phyloP scores from a whole-genome alignment of 2,113 vertebrate species.

The Dunckerocampus dactyliophorus region DNA sequence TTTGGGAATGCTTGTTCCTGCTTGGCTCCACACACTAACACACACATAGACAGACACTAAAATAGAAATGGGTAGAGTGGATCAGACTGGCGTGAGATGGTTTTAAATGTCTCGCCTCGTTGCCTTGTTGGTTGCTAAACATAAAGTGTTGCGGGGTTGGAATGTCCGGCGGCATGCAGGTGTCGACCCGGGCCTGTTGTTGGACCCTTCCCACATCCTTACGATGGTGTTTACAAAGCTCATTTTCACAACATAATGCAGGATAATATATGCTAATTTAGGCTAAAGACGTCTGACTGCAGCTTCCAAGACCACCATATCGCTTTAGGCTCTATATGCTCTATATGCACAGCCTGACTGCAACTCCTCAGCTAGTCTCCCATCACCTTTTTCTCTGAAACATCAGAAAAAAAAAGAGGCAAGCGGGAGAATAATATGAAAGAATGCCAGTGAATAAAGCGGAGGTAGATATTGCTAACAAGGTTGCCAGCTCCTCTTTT shows the following conservation, averaged over 20 bases:
- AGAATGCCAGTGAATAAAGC: constrained; percentile 54
- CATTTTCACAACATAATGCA: constrained; percentile 35
- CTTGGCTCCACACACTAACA: constrained; percentile 20
- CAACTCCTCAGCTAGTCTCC: constrained; percentile 19
- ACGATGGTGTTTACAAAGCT: constrained; percentile 24
- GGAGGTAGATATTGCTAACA: constrained; percentile 66
- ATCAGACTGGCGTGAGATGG: constrained; percentile 55
- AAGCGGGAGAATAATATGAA: constrained; percentile 43
- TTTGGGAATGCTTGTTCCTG: constrained; percentile 60
- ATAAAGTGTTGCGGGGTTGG: constrained; percentile 15
- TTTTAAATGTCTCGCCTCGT: constrained; percentile 57
- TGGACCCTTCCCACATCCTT: background rate
- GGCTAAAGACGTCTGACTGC: constrained; percentile 42
- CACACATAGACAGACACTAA: constrained; percentile 23
- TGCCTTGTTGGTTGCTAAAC: constrained; percentile 42
- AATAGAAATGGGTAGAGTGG: constrained; percentile 59
- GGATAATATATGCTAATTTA: constrained; percentile 43
- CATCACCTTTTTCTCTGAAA: constrained; percentile 47
- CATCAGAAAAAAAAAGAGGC: constrained; percentile 38
- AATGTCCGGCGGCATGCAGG: background rate
- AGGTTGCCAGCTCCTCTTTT: constrained; percentile 67
- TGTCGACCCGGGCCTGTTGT: background rate
- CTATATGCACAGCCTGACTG: constrained; percentile 36
- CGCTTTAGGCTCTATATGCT: constrained; percentile 56
- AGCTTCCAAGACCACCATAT: constrained; percentile 40